Base-by-base conservation (phyloP, 2,888 invertebrate species). In the Hirtodrosophila alboralis region DNA sequence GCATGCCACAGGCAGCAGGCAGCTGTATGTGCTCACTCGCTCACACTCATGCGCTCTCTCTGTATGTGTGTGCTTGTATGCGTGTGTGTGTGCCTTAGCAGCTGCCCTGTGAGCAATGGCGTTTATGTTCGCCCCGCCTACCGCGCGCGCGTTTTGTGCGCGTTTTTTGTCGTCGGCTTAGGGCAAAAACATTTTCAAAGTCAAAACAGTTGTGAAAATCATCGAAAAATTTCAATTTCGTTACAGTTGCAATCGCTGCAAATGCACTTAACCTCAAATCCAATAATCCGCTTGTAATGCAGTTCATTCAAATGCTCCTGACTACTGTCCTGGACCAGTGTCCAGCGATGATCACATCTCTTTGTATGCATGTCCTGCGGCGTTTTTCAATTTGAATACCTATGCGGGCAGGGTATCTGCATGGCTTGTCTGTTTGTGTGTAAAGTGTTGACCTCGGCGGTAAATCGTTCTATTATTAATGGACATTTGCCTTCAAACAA, bases 281-380 rank as follows among this genome's bases (percentile, higher is more conserved):
- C 72, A 73, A 72, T 87, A 86, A 86, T 87, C 87, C 86, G 74
- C 76, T 84, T 87, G 84, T 86, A 86, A 77, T 72, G 65, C 75
- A 64, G 62, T 62, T 65, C 77, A 77, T 83, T 73, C 62, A 74
- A 59, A 56, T 45, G 23, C 45, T 23, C 28, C 40, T 51, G 57
- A 12, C 51, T 33, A 16, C 10, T 41, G 18, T 21, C 21, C 23
- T 59, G 73, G 43, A n/a, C 45, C 45, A 60, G 49, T 58, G 69
- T 44, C 64, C 68, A 71, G 45, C 53, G 61, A 14, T 8, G 16
- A 51, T 51, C 48, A 26, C 4, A 14, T 33, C 48, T 34, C 57
- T 34, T 75, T 75, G 65, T 61, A 10, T 41, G 23, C 37, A 49
- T 63, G 57, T 72, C 78, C 84, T 69, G 75, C 48, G 62, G 81